Percentiles rank a stretch among this genome's conserved stretches.
Evolutionary conservation across 2,888 invertebrate genomes (phyloP).

Genomic region (Orthosia gothica): DNA sequence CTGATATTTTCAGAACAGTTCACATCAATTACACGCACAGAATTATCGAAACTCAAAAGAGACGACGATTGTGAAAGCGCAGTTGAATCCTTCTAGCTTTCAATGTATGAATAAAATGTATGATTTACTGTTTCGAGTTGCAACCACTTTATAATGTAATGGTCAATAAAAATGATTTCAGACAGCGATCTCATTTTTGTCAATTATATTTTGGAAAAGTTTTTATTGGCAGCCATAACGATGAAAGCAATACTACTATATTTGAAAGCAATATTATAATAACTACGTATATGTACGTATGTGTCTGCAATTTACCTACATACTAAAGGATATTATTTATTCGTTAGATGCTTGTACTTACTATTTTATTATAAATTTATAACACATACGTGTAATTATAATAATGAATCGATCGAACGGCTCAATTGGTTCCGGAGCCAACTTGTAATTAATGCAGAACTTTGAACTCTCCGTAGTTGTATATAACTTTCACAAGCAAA

Average conservation of each 20-base stretch:
- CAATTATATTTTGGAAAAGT: slow-evolving; percentile 73
- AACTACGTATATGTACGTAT: slow-evolving; percentile 56
- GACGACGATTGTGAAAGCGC: slow-evolving; percentile 69
- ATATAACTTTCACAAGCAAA: slow-evolving; percentile 52
- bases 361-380: slow-evolving; percentile 9
- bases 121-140: slow-evolving; percentile 73
- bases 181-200: slow-evolving; percentile 70
- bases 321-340: slow-evolving; percentile 42
- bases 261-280: slow-evolving; percentile 74
- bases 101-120: slow-evolving; percentile 78
- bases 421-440: slow-evolving; percentile 57
- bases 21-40: slow-evolving; percentile 74
- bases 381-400: slow-evolving; percentile 38
- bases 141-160: slow-evolving; percentile 73
- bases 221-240: slow-evolving; percentile 72
- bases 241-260: slow-evolving; percentile 70
- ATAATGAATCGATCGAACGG: slow-evolving; percentile 49
- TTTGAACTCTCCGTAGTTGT: slow-evolving; percentile 49
- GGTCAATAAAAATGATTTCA: slow-evolving; percentile 79
- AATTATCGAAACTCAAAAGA: slow-evolving; percentile 78
- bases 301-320: slow-evolving; percentile 66
- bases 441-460: slow-evolving; percentile 57
- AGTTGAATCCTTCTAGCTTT: slow-evolving; percentile 79
- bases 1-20: slow-evolving; percentile 78
- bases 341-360: slow-evolving; percentile 16